phyloP scores from a whole-genome alignment of 2,888 invertebrate genomes.

The Drosophila tripunctata region DNA sequence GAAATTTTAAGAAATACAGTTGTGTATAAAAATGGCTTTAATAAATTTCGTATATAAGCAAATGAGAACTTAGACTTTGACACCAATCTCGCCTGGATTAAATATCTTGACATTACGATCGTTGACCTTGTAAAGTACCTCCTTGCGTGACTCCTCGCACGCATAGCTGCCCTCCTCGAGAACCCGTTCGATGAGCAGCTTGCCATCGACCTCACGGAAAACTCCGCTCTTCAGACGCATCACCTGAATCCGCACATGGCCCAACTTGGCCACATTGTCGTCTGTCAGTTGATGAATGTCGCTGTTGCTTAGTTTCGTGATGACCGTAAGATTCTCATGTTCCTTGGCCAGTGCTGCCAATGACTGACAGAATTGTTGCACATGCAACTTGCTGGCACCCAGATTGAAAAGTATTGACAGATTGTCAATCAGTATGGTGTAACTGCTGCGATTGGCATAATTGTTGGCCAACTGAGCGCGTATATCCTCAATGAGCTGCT shows the following conservation, averaged over 20 bases:
- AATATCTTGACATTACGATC: constrained; percentile 91
- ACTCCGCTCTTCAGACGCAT: constrained; percentile 89
- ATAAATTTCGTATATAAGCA: constrained; percentile 58
- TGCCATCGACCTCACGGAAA: constrained; percentile 90
- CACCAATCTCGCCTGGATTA: constrained; percentile 87
- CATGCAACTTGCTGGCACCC: constrained; percentile 80
- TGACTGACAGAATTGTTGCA: constrained; percentile 77
- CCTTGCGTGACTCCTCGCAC: constrained; percentile 76
- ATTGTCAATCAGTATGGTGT: constrained; percentile 89
- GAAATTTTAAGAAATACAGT: neutral
- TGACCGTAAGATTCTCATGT: constrained; percentile 84
- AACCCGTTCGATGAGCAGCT: constrained; percentile 84
- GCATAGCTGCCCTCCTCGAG: constrained; percentile 68
- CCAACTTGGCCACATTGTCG: constrained; percentile 87
- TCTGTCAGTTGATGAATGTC: constrained; percentile 86
- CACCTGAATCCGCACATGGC: constrained; percentile 87
- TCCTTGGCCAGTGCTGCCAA: constrained; percentile 72
- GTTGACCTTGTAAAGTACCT: constrained; percentile 87
- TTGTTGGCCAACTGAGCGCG: constrained; percentile 67
- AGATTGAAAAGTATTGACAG: constrained; percentile 89
- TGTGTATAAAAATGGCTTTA: constrained; percentile 68
- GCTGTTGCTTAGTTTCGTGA: constrained; percentile 87
- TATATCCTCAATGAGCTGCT: constrained; percentile 68
- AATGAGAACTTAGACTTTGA: constrained; percentile 70
- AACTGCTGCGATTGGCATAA: constrained; percentile 79